Conservation (phyloP, 2,888 invertebrate genomes). For the Fragum sueziense region DNA sequence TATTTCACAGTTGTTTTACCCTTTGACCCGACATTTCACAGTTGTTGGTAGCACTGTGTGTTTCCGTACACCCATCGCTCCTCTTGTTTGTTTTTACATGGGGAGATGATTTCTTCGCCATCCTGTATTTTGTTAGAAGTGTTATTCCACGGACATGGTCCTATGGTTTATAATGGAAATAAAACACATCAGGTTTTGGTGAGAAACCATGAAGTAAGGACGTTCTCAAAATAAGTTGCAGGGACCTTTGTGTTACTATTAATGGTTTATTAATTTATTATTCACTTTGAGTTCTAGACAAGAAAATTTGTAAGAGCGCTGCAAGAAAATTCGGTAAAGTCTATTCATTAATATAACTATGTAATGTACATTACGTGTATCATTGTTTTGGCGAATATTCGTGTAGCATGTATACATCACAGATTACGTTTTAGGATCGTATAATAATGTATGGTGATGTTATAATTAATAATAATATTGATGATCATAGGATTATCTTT, state of each 20-base stretch:
- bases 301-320: too few species aligned
- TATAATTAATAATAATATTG: too few species aligned
- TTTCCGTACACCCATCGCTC: slow-evolving; percentile 8
- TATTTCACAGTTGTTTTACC: slow-evolving; percentile 23
- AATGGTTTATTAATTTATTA: neutral
- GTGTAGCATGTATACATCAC: too few species aligned
- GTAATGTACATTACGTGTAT: too few species aligned
- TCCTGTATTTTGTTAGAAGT: slow-evolving; percentile 21
- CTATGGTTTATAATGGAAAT: slow-evolving; percentile 16
- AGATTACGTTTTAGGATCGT: too few species aligned
- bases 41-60: slow-evolving; percentile 5
- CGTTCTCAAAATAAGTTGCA: neutral
- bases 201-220: neutral
- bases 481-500: too few species aligned
- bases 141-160: slow-evolving; percentile 5
- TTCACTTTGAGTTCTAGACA: too few species aligned
- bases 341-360: too few species aligned
- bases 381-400: too few species aligned
- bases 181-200: neutral
- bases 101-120: slow-evolving; percentile 34
- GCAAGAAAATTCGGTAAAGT: too few species aligned
- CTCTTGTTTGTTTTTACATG: slow-evolving; percentile 40
- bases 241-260: neutral
- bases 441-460: too few species aligned
- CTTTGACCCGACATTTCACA: slow-evolving; percentile 18